Percentiles rank a stretch among this genome's conserved stretches.
Evolutionary conservation across 2,888 invertebrate species (phyloP).

Genomic region (Ceriagrion tenellum): DNA sequence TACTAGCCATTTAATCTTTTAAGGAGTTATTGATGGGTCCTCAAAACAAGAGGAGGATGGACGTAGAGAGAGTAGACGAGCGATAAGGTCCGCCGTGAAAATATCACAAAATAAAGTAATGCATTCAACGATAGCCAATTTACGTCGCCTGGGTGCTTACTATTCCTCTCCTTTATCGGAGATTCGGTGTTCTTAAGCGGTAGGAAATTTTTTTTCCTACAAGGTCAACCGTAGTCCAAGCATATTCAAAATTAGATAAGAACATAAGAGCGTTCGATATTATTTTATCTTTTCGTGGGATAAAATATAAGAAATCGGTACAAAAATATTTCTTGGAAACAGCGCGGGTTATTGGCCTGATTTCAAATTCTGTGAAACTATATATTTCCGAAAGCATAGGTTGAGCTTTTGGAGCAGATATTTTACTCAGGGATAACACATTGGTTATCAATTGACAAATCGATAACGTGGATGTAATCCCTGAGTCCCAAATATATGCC

Average conservation of each 20-base stretch:
- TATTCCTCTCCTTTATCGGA: background rate
- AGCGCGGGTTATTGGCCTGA: background rate
- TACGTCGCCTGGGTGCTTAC: background rate
- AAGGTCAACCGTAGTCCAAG: background rate
- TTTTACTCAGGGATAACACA: too few relatives aligned
- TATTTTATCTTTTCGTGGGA: background rate
- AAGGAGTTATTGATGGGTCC: background rate
- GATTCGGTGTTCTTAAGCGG: background rate
- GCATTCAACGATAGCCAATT: background rate
- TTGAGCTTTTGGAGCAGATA: background rate
- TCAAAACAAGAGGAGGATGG: background rate
- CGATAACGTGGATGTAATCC: too few relatives aligned
- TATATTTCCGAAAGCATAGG: background rate
- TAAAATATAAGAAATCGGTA: background rate
- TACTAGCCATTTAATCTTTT: slow-evolving; percentile 6
- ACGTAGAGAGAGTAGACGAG: background rate
- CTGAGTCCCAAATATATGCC: too few relatives aligned
- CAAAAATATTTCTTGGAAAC: background rate
- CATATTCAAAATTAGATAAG: background rate
- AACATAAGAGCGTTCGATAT: background rate
- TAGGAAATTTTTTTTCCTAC: background rate
- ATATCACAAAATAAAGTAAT: background rate
- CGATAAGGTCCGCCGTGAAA: background rate
- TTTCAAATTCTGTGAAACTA: background rate
- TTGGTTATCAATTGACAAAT: too few relatives aligned